Evolutionary conservation across 2,797 vertebrate genomes (phyloP).

Genomic region (Cossypha niveicapilla): DNA sequence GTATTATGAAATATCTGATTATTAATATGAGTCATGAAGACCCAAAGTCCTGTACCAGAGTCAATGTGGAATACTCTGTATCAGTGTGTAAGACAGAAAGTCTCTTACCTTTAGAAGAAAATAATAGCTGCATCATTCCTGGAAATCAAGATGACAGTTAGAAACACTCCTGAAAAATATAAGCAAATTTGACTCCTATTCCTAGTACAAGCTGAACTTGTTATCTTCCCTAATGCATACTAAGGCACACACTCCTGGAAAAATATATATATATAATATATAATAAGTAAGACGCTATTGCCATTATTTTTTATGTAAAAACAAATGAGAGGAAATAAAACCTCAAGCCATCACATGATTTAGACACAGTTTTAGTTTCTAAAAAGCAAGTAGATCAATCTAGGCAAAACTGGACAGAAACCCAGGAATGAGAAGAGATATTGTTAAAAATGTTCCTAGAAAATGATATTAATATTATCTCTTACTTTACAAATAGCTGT

Average conservation of each 20-base stretch:
- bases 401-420: not conserved
- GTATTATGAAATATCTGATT: not conserved
- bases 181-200: not conserved
- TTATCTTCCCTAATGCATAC: not conserved
- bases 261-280: not conserved
- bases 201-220: not conserved
- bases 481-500: not conserved
- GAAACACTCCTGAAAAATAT: not conserved
- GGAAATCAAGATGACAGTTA: not conserved
- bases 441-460: not conserved
- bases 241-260: not conserved
- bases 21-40: not conserved
- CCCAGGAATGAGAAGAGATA: not conserved
- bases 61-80: not conserved
- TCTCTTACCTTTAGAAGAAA: not conserved
- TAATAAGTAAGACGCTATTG: not conserved
- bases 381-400: not conserved
- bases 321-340: not conserved
- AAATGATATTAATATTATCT: not conserved
- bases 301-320: not conserved
- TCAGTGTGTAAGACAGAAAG: not conserved
- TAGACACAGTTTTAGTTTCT: not conserved
- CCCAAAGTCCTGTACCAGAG: not conserved
- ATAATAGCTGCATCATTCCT: not conserved
- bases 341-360: accelerated